Conservation (phyloP, 2,888 invertebrate species). For the Papilio elwesi region DNA sequence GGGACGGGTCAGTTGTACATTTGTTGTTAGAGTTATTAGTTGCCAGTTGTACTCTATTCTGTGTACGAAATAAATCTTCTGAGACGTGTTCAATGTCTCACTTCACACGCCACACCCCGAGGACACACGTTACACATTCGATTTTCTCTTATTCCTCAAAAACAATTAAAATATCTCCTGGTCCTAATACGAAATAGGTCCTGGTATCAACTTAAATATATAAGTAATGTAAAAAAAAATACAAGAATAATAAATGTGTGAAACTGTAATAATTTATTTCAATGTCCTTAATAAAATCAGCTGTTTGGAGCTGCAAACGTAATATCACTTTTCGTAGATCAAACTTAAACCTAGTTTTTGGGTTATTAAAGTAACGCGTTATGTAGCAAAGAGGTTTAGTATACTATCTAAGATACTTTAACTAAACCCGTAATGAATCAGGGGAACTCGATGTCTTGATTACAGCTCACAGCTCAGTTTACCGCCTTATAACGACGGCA, state of each 20-base stretch:
- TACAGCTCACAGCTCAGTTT: constrained; percentile 51
- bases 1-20: too few relatives aligned
- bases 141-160: too few relatives aligned
- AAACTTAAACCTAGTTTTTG: background rate
- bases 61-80: too few relatives aligned
- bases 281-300: constrained; percentile 2
- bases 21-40: too few relatives aligned
- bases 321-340: background rate
- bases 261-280: background rate
- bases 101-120: too few relatives aligned
- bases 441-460: constrained; percentile 49
- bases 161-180: too few relatives aligned
- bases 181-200: too few relatives aligned
- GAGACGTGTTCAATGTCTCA: too few relatives aligned
- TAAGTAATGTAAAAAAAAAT: background rate
- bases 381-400: constrained; percentile 23
- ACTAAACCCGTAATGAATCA: constrained; percentile 45
- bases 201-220: too few relatives aligned
- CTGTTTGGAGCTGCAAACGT: background rate
- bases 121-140: too few relatives aligned
- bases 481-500: constrained; percentile 49
- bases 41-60: too few relatives aligned
- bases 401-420: constrained; percentile 15
- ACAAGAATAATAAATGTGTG: background rate
- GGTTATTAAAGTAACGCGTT: constrained; percentile 7